A percentile compares a stretch with the other conserved stretches of the same genome.
phyloP scores from a whole-genome alignment of 2,113 vertebrate species.

The Vidua chalybeata region DNA sequence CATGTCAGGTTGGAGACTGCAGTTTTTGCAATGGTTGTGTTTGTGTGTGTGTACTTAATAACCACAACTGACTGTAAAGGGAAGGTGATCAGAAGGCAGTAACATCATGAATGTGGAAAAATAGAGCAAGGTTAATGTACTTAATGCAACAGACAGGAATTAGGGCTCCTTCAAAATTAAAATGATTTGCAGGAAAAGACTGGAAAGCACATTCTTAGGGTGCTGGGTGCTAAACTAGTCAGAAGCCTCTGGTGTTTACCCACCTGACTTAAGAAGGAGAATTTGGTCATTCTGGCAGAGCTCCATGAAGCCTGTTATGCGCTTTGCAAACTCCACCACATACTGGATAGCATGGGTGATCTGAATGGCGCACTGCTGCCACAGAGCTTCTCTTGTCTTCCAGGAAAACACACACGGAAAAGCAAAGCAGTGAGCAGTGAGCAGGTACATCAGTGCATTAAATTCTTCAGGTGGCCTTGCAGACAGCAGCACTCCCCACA shows the following conservation, averaged over 20 bases:
- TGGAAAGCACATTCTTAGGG: not conserved
- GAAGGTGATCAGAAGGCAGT: slow-evolving; percentile 14
- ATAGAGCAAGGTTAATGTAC: not conserved
- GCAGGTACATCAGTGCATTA: not conserved
- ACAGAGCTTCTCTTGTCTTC: slow-evolving; percentile 93
- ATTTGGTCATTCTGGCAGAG: slow-evolving; percentile 99
- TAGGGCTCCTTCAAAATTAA: not conserved
- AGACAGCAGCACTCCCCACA: not conserved
- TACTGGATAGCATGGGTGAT: slow-evolving; percentile 99
- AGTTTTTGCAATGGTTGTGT: slow-evolving; percentile 13
- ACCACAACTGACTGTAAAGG: slow-evolving; percentile 41
- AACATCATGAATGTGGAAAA: slow-evolving; percentile 31
- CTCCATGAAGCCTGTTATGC: slow-evolving; percentile 99
- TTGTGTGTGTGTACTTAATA: slow-evolving; percentile 22
- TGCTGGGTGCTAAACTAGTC: not conserved
- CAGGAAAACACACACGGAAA: slow-evolving; percentile 8
- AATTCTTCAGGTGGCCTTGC: not conserved
- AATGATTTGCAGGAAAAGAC: not conserved
- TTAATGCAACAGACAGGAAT: slow-evolving; percentile 23
- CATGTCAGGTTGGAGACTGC: slow-evolving; percentile 62
- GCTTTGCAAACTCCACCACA: slow-evolving; percentile 98
- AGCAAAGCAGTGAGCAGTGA: not conserved
- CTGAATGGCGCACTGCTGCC: slow-evolving; percentile 99
- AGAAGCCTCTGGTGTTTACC: slow-evolving; percentile 4
- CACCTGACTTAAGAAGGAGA: slow-evolving; percentile 98